phyloP scores from a whole-genome alignment of 2,888 invertebrate genomes.

The Eupithecia exiguata region DNA sequence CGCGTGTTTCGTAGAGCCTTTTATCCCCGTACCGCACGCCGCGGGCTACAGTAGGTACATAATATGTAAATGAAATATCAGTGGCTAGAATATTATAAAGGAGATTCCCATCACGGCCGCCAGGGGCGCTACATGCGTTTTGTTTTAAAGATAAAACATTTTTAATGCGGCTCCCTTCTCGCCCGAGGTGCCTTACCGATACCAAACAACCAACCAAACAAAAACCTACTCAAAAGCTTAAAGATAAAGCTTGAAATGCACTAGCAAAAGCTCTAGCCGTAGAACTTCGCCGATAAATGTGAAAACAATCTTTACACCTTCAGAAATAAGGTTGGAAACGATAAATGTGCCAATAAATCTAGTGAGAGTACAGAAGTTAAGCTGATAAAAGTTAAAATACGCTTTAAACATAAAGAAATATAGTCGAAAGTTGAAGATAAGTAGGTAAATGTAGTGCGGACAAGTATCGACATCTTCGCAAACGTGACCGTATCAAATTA shows the following conservation, averaged over 20 bases:
- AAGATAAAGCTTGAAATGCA: conserved; percentile 13
- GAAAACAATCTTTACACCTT: conserved; percentile 2
- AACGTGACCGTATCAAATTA: conserved; percentile 50
- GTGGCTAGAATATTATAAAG: conserved; percentile 28
- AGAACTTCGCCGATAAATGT: conserved; percentile 5
- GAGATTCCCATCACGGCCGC: conserved; percentile 36
- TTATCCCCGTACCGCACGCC: conserved; percentile 1
- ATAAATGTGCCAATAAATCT: conserved; percentile 6
- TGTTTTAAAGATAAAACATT: conserved; percentile 61
- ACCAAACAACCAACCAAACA: conserved; percentile 4
- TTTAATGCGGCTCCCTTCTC: conserved; percentile 52
- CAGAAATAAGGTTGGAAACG: conserved; percentile 10
- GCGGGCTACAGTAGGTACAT: neutral
- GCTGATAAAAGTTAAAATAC: conserved; percentile 1
- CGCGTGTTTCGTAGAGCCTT: neutral
- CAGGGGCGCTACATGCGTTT: conserved; percentile 57
- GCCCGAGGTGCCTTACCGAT: conserved; percentile 48
- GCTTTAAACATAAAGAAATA: conserved; percentile 5
- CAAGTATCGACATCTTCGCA: conserved; percentile 24
- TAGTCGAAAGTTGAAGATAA: conserved; percentile 7
- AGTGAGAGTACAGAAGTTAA: neutral
- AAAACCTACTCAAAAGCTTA: conserved; percentile 16
- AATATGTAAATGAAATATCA: conserved; percentile 15
- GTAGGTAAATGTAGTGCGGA: conserved; percentile 13
- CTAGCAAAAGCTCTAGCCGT: neutral